Percentiles rank a stretch among this genome's conserved stretches.
phyloP scores from a whole-genome alignment of 2,888 invertebrate species.

The Tetranychus piercei region DNA sequence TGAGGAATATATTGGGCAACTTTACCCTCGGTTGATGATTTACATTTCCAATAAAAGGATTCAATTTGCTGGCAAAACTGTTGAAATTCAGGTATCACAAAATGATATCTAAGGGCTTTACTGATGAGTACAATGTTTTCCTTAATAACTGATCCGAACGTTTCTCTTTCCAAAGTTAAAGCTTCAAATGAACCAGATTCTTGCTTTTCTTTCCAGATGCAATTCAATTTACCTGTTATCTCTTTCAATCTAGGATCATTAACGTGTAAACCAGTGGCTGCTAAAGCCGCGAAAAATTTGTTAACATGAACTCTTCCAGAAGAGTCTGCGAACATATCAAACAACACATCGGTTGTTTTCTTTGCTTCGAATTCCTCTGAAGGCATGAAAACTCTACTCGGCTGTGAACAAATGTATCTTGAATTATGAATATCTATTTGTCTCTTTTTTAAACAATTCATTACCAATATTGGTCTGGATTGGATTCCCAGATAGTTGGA shows the following conservation, averaged over 20 bases:
- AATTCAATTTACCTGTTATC: conserved; percentile 62
- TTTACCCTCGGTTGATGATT: conserved; percentile 63
- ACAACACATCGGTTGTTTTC: conserved; percentile 59
- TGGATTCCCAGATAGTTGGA: no score
- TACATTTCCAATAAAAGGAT: conserved; percentile 79
- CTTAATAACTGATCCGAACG: conserved; percentile 61
- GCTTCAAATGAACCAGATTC: conserved; percentile 55
- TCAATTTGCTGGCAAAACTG: conserved; percentile 77
- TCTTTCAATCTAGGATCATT: conserved; percentile 68
- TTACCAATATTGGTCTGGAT: no score
- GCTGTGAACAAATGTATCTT: conserved; percentile 17
- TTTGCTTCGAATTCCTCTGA: conserved; percentile 22
- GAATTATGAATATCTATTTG: background rate
- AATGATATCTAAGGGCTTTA: conserved; percentile 75
- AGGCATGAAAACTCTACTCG: conserved; percentile 25
- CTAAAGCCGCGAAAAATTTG: conserved; percentile 67
- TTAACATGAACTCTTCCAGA: conserved; percentile 48
- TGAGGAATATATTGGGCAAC: conserved; percentile 92
- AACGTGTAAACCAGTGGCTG: conserved; percentile 60
- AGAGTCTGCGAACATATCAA: conserved; percentile 61
- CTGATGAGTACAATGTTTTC: conserved; percentile 78
- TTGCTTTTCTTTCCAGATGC: conserved; percentile 49
- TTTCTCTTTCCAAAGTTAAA: conserved; percentile 58
- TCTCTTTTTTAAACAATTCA: no score
- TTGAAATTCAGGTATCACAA: conserved; percentile 81